A percentile compares a stretch with the other conserved stretches of the same genome.
These are phyloP conservation scores for Plagodis dolabraria DNA, from an alignment of 2,888 invertebrate genomes.

Conservation along the genomic window DNA sequence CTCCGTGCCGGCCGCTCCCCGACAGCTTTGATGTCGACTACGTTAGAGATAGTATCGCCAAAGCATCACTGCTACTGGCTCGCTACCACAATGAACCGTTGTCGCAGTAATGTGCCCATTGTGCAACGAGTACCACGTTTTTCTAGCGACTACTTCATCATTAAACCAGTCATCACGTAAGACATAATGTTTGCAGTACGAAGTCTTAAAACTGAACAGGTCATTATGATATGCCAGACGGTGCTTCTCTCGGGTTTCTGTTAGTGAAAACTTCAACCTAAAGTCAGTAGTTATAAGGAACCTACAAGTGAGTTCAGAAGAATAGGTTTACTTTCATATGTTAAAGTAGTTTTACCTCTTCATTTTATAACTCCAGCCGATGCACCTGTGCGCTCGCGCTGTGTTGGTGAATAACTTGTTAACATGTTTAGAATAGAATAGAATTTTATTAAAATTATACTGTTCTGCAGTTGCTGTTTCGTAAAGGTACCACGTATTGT, in stretches of 20 bases:
- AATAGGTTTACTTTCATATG: conserved; percentile 17
- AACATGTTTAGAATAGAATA: conserved; percentile 8
- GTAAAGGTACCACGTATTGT: too few relatives aligned
- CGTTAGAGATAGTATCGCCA: conserved; percentile 29
- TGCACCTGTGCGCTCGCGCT: conserved; percentile 11
- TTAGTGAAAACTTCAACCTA: neutral
- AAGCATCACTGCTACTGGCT: conserved; percentile 10
- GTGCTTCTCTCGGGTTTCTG: neutral
- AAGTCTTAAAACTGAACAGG: conserved; percentile 21
- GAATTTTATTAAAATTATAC: conserved; percentile 1
- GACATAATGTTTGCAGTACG: conserved; percentile 11
- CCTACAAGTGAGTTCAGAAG: conserved; percentile 11
- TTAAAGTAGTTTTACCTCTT: conserved; percentile 8
- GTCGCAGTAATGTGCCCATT: conserved; percentile 21
- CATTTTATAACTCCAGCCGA: conserved; percentile 14
- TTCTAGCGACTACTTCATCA: conserved; percentile 14
- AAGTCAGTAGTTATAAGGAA: conserved; percentile 5
- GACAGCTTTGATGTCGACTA: conserved; percentile 32
- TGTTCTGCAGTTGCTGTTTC: too few relatives aligned
- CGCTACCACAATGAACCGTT: conserved; percentile 20
- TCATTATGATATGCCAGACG: conserved; percentile 9
- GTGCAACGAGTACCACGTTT: conserved; percentile 16
- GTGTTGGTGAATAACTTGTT: too few relatives aligned
- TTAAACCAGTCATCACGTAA: conserved; percentile 21
- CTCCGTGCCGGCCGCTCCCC: conserved; percentile 39